phyloP scores from a whole-genome alignment of 2,113 vertebrate genomes.

The Spea bombifrons region DNA sequence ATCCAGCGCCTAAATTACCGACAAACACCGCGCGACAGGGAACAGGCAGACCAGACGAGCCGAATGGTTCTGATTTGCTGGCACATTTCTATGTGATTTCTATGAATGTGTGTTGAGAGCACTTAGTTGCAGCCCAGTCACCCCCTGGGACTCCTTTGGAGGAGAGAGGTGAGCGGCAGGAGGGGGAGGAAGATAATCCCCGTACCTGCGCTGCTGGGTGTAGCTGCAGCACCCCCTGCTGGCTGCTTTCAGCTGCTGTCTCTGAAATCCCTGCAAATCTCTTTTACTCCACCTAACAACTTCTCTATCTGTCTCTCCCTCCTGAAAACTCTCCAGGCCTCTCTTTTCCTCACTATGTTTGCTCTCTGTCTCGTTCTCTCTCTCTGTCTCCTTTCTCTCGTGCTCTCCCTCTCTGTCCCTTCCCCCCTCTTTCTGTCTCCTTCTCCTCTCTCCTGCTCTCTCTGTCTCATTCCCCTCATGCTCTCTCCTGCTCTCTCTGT shows the following conservation, averaged over 20 bases:
- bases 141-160: too few relatives aligned
- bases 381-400: neutral
- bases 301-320: neutral
- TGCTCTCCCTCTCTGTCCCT: neutral
- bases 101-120: too few relatives aligned
- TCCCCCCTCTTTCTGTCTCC: neutral
- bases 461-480: neutral
- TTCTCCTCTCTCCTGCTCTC: neutral
- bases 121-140: too few relatives aligned
- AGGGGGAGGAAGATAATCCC: too few relatives aligned
- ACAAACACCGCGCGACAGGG: too few relatives aligned
- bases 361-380: neutral
- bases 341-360: neutral
- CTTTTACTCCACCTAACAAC: neutral
- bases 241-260: neutral
- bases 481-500: neutral
- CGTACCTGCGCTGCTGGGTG: neutral
- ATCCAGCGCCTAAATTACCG: too few relatives aligned
- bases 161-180: too few relatives aligned
- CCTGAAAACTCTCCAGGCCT: neutral
- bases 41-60: too few relatives aligned
- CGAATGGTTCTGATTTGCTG: too few relatives aligned
- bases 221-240: neutral
- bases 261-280: neutral
- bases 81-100: too few relatives aligned